Evolutionary conservation across 1,140 invertebrate genomes (phyloP).

Genomic region (Caenorhabditis inopinata): DNA sequence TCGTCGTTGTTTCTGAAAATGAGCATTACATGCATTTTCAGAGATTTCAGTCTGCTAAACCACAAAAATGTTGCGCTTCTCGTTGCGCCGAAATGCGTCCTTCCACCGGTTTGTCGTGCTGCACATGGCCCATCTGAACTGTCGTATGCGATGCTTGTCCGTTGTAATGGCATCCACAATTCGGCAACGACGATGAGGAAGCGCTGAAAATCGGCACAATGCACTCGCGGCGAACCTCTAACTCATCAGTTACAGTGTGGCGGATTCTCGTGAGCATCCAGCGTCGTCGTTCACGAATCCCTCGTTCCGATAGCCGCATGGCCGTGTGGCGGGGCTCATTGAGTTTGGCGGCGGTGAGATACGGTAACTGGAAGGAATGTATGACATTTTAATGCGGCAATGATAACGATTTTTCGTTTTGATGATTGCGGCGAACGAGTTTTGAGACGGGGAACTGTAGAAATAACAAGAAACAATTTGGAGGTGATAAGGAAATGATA

Average conservation of each 20-base stretch:
- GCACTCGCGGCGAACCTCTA: neutral
- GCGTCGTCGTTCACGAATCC: neutral
- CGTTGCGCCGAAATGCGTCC: neutral
- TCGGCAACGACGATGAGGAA: neutral
- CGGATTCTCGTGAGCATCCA: neutral
- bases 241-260: neutral
- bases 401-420: neutral
- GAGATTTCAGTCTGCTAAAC: neutral
- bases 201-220: neutral
- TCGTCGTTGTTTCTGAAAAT: constrained; percentile 34
- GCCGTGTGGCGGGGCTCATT: too few species aligned
- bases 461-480: neutral
- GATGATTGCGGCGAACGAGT: neutral
- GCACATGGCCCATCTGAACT: too few species aligned
- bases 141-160: too few species aligned
- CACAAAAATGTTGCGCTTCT: constrained; percentile 35
- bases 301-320: neutral
- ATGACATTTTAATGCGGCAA: neutral
- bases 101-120: neutral
- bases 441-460: too few species aligned
- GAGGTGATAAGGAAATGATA: constrained; percentile 2
- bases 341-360: neutral
- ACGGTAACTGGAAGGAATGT: neutral
- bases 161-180: too few species aligned
- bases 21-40: neutral